phyloP scores from a whole-genome alignment of 2,113 vertebrate genomes.

The Onychostoma macrolepis region DNA sequence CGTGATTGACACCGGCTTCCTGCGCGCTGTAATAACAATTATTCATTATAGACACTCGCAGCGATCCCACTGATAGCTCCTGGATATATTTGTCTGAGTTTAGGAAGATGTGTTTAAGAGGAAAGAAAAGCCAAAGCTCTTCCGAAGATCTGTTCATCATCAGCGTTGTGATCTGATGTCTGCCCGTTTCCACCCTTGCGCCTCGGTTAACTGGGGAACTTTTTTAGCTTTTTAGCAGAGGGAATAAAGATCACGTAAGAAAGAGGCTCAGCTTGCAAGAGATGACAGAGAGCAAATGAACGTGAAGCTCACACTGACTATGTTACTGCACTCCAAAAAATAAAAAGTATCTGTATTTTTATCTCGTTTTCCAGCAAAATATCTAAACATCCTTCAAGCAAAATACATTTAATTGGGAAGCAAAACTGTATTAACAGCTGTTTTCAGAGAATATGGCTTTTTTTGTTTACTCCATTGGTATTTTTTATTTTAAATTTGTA shows the following conservation, averaged over 20 bases:
- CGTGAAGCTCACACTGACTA: background rate
- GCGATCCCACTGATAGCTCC: slow-evolving; percentile 76
- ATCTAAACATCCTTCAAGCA: background rate
- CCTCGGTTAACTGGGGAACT: slow-evolving; percentile 22
- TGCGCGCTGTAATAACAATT: slow-evolving; percentile 77
- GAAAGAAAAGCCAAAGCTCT: slow-evolving; percentile 74
- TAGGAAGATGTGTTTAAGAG: slow-evolving; percentile 74
- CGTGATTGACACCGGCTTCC: slow-evolving; percentile 78
- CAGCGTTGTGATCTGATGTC: slow-evolving; percentile 74
- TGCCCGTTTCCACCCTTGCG: slow-evolving; percentile 61
- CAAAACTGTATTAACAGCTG: background rate
- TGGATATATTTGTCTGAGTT: slow-evolving; percentile 82
- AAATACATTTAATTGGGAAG: background rate
- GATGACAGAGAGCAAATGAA: slow-evolving; percentile 21
- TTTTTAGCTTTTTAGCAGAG: slow-evolving; percentile 63
- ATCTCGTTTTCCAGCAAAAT: background rate
- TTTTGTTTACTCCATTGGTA: background rate
- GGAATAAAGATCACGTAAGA: slow-evolving; percentile 78
- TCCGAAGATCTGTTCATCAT: slow-evolving; percentile 70
- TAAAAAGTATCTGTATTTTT: background rate
- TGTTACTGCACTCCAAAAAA: background rate
- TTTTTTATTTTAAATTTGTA: background rate
- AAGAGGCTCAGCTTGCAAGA: slow-evolving; percentile 73
- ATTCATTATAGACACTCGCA: slow-evolving; percentile 76
- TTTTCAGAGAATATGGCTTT: background rate